phyloP scores from a whole-genome alignment of 2,113 vertebrate species.

The Salvelinus namaycush region DNA sequence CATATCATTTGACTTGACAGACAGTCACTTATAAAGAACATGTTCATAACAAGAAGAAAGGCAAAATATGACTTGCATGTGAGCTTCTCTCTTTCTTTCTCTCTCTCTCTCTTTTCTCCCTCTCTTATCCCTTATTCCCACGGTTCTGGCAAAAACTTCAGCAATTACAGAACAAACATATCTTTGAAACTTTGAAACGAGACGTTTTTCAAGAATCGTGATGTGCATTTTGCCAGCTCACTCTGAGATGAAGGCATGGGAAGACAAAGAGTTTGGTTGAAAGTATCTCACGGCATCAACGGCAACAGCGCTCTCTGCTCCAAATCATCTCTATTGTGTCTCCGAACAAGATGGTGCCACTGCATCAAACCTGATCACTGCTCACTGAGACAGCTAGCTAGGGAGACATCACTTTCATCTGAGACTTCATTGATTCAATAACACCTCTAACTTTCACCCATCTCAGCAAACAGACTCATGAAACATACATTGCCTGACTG shows the following conservation, averaged over 20 bases:
- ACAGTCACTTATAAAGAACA: too few relatives aligned
- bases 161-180: constrained; percentile 17
- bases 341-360: constrained; percentile 19
- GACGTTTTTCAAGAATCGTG: neutral
- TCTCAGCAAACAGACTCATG: neutral
- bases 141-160: neutral
- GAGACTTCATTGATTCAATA: constrained; percentile 7
- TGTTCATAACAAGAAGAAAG: too few relatives aligned
- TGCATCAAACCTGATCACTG: neutral
- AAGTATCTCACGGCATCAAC: constrained; percentile 8
- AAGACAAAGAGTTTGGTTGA: neutral
- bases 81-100: too few relatives aligned
- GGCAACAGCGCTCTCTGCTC: neutral
- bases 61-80: too few relatives aligned
- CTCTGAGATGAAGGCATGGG: neutral
- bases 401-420: neutral
- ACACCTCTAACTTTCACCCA: neutral
- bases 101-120: too few relatives aligned
- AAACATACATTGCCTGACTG: neutral
- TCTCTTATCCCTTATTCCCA: neutral
- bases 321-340: constrained; percentile 30
- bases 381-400: neutral
- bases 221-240: constrained; percentile 6
- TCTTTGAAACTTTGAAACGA: constrained; percentile 4
- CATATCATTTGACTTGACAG: too few relatives aligned